Conservation (phyloP, 2,113 vertebrate genomes). For the Nyctibius bracteatus region DNA sequence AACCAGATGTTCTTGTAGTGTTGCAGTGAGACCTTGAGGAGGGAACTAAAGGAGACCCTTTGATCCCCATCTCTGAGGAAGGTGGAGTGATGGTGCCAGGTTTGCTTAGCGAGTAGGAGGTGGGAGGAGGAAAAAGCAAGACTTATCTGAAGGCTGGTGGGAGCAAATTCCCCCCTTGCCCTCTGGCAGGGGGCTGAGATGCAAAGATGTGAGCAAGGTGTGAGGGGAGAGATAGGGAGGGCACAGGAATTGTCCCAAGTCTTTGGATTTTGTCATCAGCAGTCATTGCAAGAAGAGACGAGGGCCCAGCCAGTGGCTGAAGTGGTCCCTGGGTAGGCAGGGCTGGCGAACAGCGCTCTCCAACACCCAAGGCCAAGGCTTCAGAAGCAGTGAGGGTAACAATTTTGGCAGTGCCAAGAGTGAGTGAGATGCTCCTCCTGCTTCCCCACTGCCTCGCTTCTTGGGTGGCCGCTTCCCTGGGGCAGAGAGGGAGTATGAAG, state of each 20-base stretch:
- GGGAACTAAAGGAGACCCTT: background rate
- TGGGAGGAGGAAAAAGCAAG: background rate
- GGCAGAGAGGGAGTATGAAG: background rate
- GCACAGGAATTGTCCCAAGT: background rate
- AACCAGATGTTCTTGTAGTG: background rate
- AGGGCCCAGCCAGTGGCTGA: background rate
- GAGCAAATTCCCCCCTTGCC: background rate
- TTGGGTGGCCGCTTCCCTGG: background rate
- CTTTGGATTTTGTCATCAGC: background rate
- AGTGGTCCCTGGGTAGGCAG: background rate
- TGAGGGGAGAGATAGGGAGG: background rate
- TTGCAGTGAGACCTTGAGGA: background rate
- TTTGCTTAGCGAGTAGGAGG: background rate
- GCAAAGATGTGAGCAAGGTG: background rate
- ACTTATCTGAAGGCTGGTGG: background rate
- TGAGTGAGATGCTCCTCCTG: background rate
- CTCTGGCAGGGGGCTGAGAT: background rate
- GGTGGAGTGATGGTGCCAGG: background rate
- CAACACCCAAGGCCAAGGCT: background rate
- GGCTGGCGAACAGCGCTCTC: rapidly evolving
- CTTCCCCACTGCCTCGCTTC: background rate
- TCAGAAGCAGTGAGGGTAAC: background rate
- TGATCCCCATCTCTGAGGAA: background rate
- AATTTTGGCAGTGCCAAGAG: background rate
- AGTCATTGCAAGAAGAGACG: background rate